Evolutionary conservation across 1,140 invertebrate genomes (phyloP).

Genomic region (Drosophila aff.): DNA sequence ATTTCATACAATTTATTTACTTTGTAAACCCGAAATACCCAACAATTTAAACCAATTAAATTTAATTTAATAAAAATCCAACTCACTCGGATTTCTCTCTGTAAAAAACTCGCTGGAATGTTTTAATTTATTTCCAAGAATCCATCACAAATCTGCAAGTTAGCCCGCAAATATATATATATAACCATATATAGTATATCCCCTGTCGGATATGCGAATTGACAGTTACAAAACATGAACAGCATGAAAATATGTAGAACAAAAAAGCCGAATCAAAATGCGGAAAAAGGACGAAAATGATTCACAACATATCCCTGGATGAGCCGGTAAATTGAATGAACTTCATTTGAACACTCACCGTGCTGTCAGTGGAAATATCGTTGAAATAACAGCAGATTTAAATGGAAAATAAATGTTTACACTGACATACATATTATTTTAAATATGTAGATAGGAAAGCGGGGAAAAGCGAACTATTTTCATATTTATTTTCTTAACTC

Average conservation of each 20-base stretch:
- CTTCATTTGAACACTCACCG: background rate
- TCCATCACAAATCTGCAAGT: background rate
- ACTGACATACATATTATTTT: background rate
- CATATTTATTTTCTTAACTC: background rate
- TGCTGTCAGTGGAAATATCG: conserved; percentile 10
- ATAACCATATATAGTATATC: too few relatives aligned
- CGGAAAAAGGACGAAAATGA: background rate
- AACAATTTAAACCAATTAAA: background rate
- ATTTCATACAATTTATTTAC: background rate
- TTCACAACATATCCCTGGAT: background rate
- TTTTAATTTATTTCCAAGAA: conserved; percentile 2
- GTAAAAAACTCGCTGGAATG: background rate
- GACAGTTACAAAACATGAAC: conserved; percentile 6
- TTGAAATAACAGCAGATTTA: conserved; percentile 6
- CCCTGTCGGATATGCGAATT: background rate
- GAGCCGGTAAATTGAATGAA: conserved; percentile 10
- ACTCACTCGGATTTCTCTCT: background rate
- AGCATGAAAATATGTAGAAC: background rate
- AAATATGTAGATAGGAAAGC: too few relatives aligned
- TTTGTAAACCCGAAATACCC: background rate
- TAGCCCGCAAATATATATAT: too few relatives aligned
- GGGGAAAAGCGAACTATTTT: background rate
- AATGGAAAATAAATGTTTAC: conserved; percentile 26
- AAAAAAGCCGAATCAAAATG: background rate
- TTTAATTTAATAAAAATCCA: background rate